phyloP scores from a whole-genome alignment of 2,888 invertebrate species.

The Hyposoter dolosus region DNA sequence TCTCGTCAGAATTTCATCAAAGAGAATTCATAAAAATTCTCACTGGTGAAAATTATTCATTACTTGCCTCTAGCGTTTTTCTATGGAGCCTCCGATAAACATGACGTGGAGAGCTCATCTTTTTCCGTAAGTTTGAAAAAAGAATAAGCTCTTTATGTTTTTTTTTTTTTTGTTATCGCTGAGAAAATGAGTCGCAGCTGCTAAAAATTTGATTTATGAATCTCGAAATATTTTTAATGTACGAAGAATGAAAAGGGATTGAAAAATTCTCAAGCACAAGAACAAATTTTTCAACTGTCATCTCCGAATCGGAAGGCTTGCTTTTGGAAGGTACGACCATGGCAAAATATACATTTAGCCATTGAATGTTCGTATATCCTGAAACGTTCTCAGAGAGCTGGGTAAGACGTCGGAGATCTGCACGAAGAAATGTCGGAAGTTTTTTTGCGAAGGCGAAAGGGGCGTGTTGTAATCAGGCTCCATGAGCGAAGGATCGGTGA shows the following conservation, averaged over 20 bases:
- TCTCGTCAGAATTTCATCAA: conserved; percentile 42
- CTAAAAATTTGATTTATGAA: neutral
- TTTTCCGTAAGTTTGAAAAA: neutral
- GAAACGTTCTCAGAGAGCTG: conserved; percentile 35
- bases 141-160: too few species aligned
- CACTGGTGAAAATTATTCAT: conserved; percentile 39
- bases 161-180: neutral
- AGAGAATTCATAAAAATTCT: conserved; percentile 46
- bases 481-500: conserved; percentile 63
- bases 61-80: neutral
- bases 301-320: conserved; percentile 19
- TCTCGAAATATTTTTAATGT: conserved; percentile 22
- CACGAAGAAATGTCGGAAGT: conserved; percentile 55
- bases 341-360: conserved; percentile 11
- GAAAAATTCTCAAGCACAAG: neutral
- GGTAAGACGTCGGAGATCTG: conserved; percentile 24
- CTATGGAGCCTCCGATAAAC: neutral
- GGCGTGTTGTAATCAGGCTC: conserved; percentile 41
- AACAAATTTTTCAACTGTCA: conserved; percentile 9
- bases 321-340: neutral
- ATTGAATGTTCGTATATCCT: conserved; percentile 44
- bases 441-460: conserved; percentile 19
- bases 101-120: neutral
- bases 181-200: neutral
- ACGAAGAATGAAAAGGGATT: neutral